Percentiles rank a stretch among this genome's conserved stretches.
phyloP scores from a whole-genome alignment of 2,888 invertebrate genomes.

The Heliconius sara region DNA sequence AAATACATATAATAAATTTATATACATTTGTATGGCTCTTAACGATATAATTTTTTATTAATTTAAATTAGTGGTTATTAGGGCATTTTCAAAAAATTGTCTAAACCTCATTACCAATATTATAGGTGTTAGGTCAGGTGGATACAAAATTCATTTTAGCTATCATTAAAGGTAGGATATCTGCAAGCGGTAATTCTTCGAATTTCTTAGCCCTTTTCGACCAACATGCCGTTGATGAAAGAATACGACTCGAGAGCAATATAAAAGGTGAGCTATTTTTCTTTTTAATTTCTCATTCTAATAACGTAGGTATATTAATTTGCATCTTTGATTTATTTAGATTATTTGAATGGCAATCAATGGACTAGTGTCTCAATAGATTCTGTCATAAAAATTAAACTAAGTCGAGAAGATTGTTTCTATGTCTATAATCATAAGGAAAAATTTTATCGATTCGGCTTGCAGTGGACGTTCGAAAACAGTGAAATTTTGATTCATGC shows the following conservation, averaged over 20 bases:
- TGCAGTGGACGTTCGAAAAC: constrained; percentile 75
- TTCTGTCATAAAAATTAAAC: constrained; percentile 57
- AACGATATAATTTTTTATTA: too few species aligned
- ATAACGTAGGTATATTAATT: background rate
- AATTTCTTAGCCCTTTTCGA: constrained; percentile 88
- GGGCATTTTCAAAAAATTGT: too few species aligned
- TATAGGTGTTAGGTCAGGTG: constrained; percentile 88
- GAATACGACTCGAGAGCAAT: constrained; percentile 89
- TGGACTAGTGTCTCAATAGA: constrained; percentile 68
- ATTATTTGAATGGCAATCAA: constrained; percentile 69
- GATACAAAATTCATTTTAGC: constrained; percentile 89
- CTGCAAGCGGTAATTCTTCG: constrained; percentile 60
- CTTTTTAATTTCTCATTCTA: background rate
- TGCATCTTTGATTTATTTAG: constrained; percentile 60
- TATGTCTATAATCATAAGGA: constrained; percentile 81
- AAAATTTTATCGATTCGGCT: constrained; percentile 84
- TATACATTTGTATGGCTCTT: too few species aligned
- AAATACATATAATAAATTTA: too few species aligned
- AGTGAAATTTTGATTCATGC: constrained; percentile 75
- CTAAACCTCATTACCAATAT: background rate
- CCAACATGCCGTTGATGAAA: constrained; percentile 95
- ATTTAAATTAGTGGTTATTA: too few species aligned
- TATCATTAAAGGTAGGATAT: constrained; percentile 59
- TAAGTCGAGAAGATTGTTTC: constrained; percentile 76
- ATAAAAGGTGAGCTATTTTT: constrained; percentile 76